Conservation (phyloP, 1,140 invertebrate genomes). For the Lamellibrachia luymesi region DNA sequence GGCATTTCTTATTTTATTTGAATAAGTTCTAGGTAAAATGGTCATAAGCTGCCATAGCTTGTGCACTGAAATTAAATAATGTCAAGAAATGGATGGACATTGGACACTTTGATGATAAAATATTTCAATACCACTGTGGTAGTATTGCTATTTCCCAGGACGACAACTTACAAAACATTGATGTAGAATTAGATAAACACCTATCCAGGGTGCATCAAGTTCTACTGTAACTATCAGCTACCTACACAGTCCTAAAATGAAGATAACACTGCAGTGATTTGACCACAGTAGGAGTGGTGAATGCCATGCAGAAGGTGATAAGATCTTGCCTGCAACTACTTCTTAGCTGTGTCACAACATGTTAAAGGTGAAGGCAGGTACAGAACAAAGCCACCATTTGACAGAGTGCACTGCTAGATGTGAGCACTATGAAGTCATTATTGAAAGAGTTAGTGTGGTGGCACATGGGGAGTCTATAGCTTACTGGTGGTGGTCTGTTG, state of each 20-base stretch:
- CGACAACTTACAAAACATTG: neutral
- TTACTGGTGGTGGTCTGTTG: no score
- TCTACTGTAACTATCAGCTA: neutral
- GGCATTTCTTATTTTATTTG: neutral
- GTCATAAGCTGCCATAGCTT: neutral
- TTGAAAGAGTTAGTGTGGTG: no score
- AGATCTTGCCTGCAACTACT: neutral
- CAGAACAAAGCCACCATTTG: no score
- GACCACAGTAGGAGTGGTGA: neutral
- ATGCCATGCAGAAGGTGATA: neutral
- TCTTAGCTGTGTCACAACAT: no score
- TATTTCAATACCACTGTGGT: no score
- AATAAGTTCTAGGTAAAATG: neutral
- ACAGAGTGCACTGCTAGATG: no score
- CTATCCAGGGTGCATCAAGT: neutral
- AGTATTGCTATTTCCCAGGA: neutral
- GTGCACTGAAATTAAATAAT: neutral
- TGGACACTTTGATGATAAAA: no score
- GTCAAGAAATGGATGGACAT: neutral
- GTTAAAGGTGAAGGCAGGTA: no score
- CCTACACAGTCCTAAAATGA: no score
- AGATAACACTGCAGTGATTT: no score
- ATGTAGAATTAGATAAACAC: neutral
- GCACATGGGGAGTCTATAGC: no score
- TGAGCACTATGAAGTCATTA: no score